These are phyloP conservation scores for Geotrupes spiniger DNA, from an alignment of 2,888 invertebrate genomes.

Conservation along the genomic window DNA sequence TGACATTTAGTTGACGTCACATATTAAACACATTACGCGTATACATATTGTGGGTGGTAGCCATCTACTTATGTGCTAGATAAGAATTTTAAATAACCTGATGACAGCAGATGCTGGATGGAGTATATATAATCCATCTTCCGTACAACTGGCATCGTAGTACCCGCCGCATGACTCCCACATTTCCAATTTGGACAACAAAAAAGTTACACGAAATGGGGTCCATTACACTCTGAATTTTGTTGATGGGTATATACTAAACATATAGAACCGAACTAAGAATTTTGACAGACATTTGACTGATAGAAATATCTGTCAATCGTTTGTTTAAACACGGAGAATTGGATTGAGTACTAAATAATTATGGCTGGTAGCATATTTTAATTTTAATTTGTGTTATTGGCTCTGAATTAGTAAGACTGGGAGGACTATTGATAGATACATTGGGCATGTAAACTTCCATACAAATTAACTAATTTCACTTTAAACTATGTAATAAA, in stretches of 20 bases:
- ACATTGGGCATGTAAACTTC: no score
- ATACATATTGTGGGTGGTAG: no score
- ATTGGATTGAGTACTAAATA: no score
- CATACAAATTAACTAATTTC: no score
- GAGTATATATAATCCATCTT: conserved; percentile 25
- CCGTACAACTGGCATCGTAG: conserved; percentile 19
- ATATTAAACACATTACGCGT: no score
- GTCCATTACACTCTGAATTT: conserved; percentile 24
- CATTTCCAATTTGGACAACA: conserved; percentile 17
- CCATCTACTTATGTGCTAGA: no score
- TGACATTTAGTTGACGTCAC: no score
- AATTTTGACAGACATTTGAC: conserved; percentile 21
- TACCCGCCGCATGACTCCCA: conserved; percentile 22
- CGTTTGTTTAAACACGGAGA: neutral
- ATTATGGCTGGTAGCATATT: no score
- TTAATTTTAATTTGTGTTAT: no score
- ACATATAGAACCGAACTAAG: conserved; percentile 17
- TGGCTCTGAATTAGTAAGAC: no score
- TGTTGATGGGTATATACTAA: conserved; percentile 15
- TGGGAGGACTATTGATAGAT: no score
- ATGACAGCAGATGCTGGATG: conserved; percentile 33
- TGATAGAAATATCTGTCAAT: conserved; percentile 6
- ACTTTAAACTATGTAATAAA: no score
- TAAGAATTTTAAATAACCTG: conserved; percentile 32
- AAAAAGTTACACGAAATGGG: conserved; percentile 16